Conservation (phyloP, 2,113 vertebrate genomes). For the Thamnaconus septentrionalis region DNA sequence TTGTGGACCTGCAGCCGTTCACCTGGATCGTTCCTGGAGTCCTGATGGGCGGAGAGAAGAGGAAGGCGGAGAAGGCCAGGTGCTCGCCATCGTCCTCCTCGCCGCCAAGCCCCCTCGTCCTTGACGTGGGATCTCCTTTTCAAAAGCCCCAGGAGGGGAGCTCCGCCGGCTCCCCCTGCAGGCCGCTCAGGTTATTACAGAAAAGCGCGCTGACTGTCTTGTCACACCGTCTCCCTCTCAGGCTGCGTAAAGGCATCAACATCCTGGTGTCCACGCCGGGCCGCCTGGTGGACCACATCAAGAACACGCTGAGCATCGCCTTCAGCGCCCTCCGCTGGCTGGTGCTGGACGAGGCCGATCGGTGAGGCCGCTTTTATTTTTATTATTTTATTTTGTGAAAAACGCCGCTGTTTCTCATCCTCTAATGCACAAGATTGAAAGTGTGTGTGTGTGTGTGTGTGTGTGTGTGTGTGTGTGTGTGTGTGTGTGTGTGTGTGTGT, state of each 20-base stretch:
- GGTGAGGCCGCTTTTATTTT: conserved; percentile 67
- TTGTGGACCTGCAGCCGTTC: conserved; percentile 80
- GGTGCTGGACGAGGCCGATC: conserved; percentile 94
- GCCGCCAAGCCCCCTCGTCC: background rate
- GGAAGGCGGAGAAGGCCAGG: conserved; percentile 97
- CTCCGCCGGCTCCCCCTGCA: no score
- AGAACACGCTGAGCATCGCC: conserved; percentile 85
- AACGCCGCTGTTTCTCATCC: no score
- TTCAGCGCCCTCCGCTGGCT: conserved; percentile 87
- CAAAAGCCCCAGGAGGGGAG: no score
- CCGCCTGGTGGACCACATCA: conserved; percentile 94
- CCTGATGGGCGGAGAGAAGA: conserved; percentile 98
- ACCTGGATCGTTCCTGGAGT: conserved; percentile 96
- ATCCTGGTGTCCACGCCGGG: conserved; percentile 94
- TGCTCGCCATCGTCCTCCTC: conserved; percentile 38
- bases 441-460: conserved; percentile 10
- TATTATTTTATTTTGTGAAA: background rate
- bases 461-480: conserved; percentile 15
- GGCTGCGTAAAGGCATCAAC: conserved; percentile 94
- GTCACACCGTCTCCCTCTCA: conserved; percentile 44
- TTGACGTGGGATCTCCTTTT: background rate
- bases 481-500: conserved; percentile 11
- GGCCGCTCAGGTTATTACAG: no score
- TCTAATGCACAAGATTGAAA: background rate
- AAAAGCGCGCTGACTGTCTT: background rate